Evolutionary conservation across 2,113 vertebrate species (phyloP).

Genomic region (Halichoeres trimaculatus): DNA sequence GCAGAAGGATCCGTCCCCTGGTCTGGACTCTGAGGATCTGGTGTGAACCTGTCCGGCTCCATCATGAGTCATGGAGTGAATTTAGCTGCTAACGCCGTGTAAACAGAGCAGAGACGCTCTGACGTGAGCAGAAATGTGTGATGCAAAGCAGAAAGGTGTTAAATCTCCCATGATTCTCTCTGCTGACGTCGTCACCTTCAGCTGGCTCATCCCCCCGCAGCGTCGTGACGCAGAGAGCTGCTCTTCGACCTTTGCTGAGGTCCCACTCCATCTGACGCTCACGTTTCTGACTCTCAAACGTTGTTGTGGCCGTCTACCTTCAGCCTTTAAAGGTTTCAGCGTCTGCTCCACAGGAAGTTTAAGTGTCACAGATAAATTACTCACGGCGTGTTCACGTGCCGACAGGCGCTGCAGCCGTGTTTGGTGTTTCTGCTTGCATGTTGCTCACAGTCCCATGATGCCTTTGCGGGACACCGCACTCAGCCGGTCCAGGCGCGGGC

Average conservation of each 20-base stretch:
- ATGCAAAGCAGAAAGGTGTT: not conserved
- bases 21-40: too few relatives aligned
- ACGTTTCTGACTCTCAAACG: not conserved
- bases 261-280: not conserved
- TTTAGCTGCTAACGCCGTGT: not conserved
- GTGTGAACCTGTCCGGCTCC: not conserved
- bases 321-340: not conserved
- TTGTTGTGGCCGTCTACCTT: not conserved
- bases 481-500: conserved; percentile 43
- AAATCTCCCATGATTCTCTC: not conserved
- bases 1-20: too few relatives aligned
- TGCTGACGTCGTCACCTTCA: not conserved
- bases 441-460: conserved; percentile 38
- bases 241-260: not conserved
- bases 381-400: conserved; percentile 7
- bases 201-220: conserved; percentile 6
- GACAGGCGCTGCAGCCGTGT: conserved; percentile 15
- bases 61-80: not conserved
- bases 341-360: not conserved
- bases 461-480: conserved; percentile 59
- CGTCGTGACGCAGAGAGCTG: conserved; percentile 14
- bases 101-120: not conserved
- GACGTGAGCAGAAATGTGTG: not conserved
- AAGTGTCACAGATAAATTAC: not conserved
- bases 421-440: conserved; percentile 29